phyloP scores from a whole-genome alignment of 2,888 invertebrate species.

The Prionchulus punctatus region DNA sequence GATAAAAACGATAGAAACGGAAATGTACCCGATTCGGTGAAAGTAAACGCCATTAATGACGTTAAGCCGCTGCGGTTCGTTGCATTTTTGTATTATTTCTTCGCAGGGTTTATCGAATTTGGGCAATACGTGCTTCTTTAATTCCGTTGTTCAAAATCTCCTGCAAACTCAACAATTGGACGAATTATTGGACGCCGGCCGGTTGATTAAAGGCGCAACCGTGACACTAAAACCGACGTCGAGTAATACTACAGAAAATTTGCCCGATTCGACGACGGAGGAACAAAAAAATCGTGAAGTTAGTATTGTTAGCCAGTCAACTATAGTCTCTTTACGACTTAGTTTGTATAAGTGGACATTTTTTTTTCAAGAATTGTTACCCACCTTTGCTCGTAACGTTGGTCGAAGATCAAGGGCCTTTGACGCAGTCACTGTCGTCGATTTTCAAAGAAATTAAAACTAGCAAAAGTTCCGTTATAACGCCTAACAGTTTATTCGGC shows the following conservation, averaged over 20 bases:
- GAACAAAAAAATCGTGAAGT: too few relatives aligned
- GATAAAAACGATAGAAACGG: neutral
- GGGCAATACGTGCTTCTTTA: constrained; percentile 93
- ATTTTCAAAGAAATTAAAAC: neutral
- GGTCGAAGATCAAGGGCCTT: neutral
- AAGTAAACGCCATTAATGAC: neutral
- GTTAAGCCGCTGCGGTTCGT: neutral
- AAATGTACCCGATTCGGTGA: neutral
- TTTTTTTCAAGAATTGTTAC: neutral
- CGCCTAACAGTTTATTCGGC: neutral
- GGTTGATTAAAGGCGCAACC: neutral
- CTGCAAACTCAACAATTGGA: constrained; percentile 48
- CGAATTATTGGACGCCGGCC: neutral
- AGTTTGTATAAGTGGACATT: too few relatives aligned
- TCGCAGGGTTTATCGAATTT: constrained; percentile 63
- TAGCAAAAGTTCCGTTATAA: neutral
- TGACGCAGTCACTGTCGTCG: neutral
- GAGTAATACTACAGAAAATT: neutral
- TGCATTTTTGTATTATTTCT: neutral
- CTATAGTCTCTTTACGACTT: too few relatives aligned
- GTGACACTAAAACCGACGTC: neutral
- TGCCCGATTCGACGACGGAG: too few relatives aligned
- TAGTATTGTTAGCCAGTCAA: too few relatives aligned
- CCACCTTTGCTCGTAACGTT: neutral
- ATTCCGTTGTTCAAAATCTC: constrained; percentile 82